Base-by-base conservation (phyloP, 2,113 vertebrate genomes). In the Eolophus roseicapilla region DNA sequence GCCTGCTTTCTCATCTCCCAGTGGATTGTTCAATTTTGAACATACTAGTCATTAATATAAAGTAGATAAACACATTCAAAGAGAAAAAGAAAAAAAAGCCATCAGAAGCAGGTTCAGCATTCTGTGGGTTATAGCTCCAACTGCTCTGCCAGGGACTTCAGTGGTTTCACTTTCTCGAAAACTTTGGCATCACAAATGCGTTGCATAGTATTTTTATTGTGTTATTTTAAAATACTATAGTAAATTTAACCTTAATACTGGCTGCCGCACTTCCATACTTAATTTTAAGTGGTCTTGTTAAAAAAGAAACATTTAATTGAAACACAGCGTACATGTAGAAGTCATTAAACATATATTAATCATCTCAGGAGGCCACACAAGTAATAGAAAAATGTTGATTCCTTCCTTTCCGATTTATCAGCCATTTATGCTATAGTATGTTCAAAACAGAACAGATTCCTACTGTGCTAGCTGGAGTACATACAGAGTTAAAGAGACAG, bases 381-480 rank as follows among this genome's bases (percentile, higher is more conserved):
- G 37, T 20, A 70, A 88, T 4, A 94, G 37, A 90, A 93, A 94
- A 94, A 88, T 0, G 4, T 60, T 29, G 68, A 85, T 86, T 94
- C 43, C 33, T 65, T 80, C 37, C 59, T 77, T 92, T 80, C 59
- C 43, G 16, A 67, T 74, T 63, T 29, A 65, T 85, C 83, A 67
- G 63, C 35, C n/a, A 35, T 82, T 84, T 87, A 79, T 49, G 53
- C 49, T 57, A 24, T 18, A 63, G 31, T 15, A 43, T 35, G 52
- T 52, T 82, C 67, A 76, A 91, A 92, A n/a, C 87, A 90, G 90
- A 82, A 76, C 3, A 59, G 62, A 53, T 85, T 78, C 94, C 88
- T 76, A 59, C 82, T 93, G 82, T 95, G 82, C 86, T 70, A 93
- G 81, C 77, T 89, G 69, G 27, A 84, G 57, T 82, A 93, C 84